Evolutionary conservation across 2,113 vertebrate species (phyloP).

Genomic region (Hemiscyllium ocellatum): DNA sequence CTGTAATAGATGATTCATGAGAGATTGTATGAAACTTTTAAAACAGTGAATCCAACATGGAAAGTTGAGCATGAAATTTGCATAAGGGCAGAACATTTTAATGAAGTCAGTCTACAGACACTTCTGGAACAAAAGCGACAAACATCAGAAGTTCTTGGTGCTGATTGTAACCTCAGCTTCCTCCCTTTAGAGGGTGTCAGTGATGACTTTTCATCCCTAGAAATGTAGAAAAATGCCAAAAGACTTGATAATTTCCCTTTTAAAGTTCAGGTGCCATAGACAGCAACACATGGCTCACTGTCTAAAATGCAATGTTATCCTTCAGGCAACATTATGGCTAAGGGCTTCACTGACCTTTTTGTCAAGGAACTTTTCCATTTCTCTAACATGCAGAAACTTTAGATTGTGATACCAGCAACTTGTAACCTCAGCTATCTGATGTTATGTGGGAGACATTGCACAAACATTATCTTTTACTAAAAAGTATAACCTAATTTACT

Average conservation of each 20-base stretch:
- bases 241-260: neutral
- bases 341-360: neutral
- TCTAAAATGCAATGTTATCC: neutral
- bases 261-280: neutral
- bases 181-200: neutral
- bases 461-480: neutral
- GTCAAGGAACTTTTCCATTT: neutral
- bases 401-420: neutral
- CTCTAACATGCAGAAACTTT: neutral
- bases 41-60: neutral
- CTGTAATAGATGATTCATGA: neutral
- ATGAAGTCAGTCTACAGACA: neutral
- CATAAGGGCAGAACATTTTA: neutral
- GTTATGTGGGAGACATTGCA: neutral
- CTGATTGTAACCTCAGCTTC: neutral
- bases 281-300: neutral
- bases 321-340: neutral
- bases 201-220: neutral
- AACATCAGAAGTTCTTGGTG: neutral
- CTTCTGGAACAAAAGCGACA: neutral
- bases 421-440: neutral
- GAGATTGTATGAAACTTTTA: neutral
- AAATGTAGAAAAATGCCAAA: neutral
- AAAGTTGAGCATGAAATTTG: neutral
- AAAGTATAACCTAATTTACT: neutral